Percentiles rank a stretch among this genome's conserved stretches.
Evolutionary conservation across 2,888 invertebrate genomes (phyloP).

Genomic region (Ceriagrion tenellum): DNA sequence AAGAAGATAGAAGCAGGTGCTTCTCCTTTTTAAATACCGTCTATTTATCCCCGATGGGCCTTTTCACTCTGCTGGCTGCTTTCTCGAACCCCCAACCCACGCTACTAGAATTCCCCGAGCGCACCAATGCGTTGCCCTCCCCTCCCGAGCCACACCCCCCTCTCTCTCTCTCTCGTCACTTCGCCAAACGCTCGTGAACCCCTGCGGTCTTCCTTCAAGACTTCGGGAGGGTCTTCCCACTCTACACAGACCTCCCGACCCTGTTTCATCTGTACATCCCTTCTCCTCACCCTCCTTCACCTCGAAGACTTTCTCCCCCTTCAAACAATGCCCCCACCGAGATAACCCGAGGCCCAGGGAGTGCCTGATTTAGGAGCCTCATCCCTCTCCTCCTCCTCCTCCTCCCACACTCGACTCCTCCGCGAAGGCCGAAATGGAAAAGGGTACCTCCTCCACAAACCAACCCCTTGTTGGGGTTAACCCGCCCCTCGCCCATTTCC

Average conservation of each 20-base stretch:
- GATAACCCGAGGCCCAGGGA: background rate
- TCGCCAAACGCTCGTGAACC: background rate
- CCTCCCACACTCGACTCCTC: too few species aligned
- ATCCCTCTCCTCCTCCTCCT: background rate
- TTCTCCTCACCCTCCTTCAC: background rate
- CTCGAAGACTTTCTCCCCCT: background rate
- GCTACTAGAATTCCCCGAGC: background rate
- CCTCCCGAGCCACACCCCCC: background rate
- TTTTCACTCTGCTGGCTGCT: background rate
- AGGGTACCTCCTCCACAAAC: background rate
- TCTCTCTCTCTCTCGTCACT: background rate
- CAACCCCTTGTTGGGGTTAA: background rate
- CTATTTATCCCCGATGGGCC: background rate
- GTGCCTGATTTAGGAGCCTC: background rate
- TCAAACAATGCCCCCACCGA: background rate
- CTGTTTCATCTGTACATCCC: background rate
- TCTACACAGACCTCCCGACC: background rate
- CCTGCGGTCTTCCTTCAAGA: slow-evolving; percentile 3
- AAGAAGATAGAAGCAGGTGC: background rate
- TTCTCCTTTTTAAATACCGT: background rate
- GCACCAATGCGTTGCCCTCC: background rate
- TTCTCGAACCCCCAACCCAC: background rate
- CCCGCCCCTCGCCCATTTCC: background rate
- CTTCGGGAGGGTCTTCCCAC: background rate
- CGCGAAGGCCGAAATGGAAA: background rate